phyloP scores from a whole-genome alignment of 2,888 invertebrate species.

The Leuctra nigra region DNA sequence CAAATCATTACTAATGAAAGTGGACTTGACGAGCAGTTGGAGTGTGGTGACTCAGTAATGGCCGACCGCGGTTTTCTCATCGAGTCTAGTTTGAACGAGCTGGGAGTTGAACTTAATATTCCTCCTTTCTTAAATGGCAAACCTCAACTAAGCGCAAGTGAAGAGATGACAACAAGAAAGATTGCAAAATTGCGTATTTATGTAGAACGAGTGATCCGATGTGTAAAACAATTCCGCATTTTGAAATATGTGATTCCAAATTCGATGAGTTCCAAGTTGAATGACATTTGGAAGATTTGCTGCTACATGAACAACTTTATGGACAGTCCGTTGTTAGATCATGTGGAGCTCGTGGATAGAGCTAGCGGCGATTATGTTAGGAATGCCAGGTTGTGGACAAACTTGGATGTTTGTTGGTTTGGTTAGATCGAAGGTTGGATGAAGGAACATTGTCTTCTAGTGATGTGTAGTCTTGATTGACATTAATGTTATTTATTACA shows the following conservation, averaged over 20 bases:
- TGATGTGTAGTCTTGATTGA: too few relatives aligned
- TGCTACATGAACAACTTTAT: conserved; percentile 7
- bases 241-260: conserved; percentile 3
- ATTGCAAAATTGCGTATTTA: conserved; percentile 28
- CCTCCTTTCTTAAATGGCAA: conserved; percentile 24
- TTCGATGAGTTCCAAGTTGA: conserved; percentile 9
- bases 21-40: conserved; percentile 25
- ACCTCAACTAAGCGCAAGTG: not conserved
- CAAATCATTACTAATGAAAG: conserved; percentile 24
- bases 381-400: too few relatives aligned
- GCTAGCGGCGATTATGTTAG: too few relatives aligned
- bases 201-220: conserved; percentile 27
- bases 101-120: conserved; percentile 21
- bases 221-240: conserved; percentile 28
- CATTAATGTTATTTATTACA: too few relatives aligned
- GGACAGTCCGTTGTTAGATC: not conserved
- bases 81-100: conserved; percentile 23
- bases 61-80: conserved; percentile 31
- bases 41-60: conserved; percentile 29
- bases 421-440: too few relatives aligned
- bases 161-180: conserved; percentile 21
- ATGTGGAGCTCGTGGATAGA: too few relatives aligned
- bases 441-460: too few relatives aligned
- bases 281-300: conserved; percentile 18
- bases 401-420: too few relatives aligned